Conservation (phyloP, 2,797 vertebrate genomes). For the Podarcis lilfordi region DNA sequence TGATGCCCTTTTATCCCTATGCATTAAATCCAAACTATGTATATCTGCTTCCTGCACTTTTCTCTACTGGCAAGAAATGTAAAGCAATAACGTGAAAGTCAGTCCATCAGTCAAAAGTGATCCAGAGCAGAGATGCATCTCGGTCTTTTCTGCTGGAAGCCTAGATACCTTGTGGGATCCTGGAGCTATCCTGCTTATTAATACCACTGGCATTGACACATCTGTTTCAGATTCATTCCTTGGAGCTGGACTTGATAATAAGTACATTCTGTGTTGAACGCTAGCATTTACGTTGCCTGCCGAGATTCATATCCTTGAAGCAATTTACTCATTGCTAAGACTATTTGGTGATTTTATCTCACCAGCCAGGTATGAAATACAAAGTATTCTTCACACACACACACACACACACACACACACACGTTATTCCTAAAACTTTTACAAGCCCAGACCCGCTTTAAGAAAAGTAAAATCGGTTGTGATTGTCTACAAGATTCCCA, state of each 20-base stretch:
- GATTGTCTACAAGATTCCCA: background rate
- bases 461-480: background rate
- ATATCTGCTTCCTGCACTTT: background rate
- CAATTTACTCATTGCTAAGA: conserved; percentile 49
- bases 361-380: conserved; percentile 37
- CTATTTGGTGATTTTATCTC: conserved; percentile 51
- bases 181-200: conserved; percentile 52
- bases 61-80: conserved; percentile 6
- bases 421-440: background rate
- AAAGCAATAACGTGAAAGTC: conserved; percentile 25
- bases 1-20: background rate
- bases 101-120: background rate
- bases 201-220: conserved; percentile 51
- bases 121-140: conserved; percentile 27
- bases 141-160: background rate
- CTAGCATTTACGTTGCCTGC: conserved; percentile 42
- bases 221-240: conserved; percentile 67
- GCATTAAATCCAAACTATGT: background rate
- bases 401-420: too few relatives aligned
- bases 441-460: background rate
- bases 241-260: conserved; percentile 66
- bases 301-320: conserved; percentile 43
- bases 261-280: conserved; percentile 67
- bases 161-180: conserved; percentile 46
- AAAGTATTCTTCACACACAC: background rate